Base-by-base conservation (phyloP, 2,888 invertebrate species). In the Troides helena region DNA sequence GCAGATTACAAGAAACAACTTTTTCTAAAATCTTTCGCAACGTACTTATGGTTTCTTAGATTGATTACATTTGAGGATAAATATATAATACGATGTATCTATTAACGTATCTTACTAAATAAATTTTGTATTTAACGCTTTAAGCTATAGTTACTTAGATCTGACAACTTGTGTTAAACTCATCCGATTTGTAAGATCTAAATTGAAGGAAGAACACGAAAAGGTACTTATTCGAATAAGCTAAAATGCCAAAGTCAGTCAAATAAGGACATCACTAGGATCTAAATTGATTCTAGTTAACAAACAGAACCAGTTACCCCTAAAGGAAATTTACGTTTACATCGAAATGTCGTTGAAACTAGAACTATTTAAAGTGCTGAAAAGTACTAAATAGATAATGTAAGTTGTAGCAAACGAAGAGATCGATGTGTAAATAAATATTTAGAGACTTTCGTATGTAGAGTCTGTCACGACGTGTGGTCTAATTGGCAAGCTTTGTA, bases 401-500 rank as follows among this genome's bases (percentile, higher is more conserved):
- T 18, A 4, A 61, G 39, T 61, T 18, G 12, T 1, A 0, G 30
- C 25, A 30, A 59, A 14, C 23, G 59, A 17, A 25, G 59, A 10
- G 1, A 12, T 30, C 17, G 25, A 59, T 30, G 59, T 59, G 59
- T 59, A 25, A 59, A 59, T 59, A 30, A 14, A 30, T 59, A 14
- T 12, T 59, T 17, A 30, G 30, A 14, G 39, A 39, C 39, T 12
- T 59, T 59, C 30, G 3, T 17, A 50, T 4, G 7, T 10, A 58
- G 23, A 12, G 58, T 12, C 3, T 3, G 59, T 30, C 17, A 59
- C 59, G 23, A 59, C 17, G 30, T 59, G 21, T 59, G 30, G 59
- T 59, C 59, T 59, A 17, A 57, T 57, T 59, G 59, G 59, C 30
- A 59, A 59, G 5, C 59, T 59, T 10, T 59, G 59, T 59, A 30